Conservation (phyloP, 2,797 vertebrate species). For the Pteropus rufus region DNA sequence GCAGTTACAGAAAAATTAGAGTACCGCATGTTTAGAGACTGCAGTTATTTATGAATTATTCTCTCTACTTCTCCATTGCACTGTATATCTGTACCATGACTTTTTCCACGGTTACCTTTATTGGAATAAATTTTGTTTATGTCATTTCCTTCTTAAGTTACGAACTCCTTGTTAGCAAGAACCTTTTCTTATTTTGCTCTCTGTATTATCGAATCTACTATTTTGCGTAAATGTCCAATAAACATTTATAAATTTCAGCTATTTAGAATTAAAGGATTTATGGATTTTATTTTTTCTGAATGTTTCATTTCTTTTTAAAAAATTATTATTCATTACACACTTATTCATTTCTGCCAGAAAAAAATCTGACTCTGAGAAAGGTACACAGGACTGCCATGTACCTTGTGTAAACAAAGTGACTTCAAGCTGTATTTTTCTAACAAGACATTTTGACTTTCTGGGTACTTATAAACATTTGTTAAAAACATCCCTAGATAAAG, state of each 20-base stretch:
- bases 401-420: not conserved
- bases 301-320: not conserved
- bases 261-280: not conserved
- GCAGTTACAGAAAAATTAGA: not conserved
- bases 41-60: not conserved
- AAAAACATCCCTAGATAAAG: conserved; percentile 48
- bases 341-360: not conserved
- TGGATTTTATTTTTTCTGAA: not conserved
- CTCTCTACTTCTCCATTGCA: not conserved
- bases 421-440: not conserved
- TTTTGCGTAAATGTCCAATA: not conserved
- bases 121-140: not conserved
- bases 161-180: not conserved
- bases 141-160: not conserved
- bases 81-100: not conserved
- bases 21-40: not conserved
- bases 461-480: conserved; percentile 55
- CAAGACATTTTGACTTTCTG: conserved; percentile 19
- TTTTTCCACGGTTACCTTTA: not conserved
- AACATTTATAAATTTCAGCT: not conserved
- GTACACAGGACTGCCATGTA: not conserved
- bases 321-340: not conserved
- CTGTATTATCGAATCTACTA: not conserved
- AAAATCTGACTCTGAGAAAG: not conserved
- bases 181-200: not conserved